Conservation (phyloP, 2,797 vertebrate genomes). For the Onychomys torridus region DNA sequence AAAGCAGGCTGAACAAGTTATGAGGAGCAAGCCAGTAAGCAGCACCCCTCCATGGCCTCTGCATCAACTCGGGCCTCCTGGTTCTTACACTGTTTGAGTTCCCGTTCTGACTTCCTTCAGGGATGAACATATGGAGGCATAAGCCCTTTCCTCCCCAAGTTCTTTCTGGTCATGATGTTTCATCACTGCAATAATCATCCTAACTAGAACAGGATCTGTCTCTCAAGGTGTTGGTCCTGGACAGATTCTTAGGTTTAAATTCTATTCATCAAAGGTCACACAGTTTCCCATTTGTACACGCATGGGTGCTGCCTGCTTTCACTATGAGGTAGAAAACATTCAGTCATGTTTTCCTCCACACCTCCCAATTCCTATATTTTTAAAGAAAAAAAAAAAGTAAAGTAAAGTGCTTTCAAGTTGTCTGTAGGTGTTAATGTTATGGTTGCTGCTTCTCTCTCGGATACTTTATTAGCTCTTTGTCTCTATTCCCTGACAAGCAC, state of each 20-base stretch:
- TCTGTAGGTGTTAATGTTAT: background rate
- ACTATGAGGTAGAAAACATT: slow-evolving; percentile 36
- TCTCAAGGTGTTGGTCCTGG: slow-evolving; percentile 17
- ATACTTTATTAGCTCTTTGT: background rate
- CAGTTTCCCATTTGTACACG: background rate
- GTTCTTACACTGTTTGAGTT: background rate
- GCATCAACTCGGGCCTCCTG: background rate
- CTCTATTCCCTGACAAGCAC: background rate
- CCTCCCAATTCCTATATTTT: background rate
- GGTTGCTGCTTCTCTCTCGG: background rate
- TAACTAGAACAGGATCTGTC: background rate
- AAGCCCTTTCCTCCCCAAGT: no score
- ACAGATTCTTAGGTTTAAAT: slow-evolving; percentile 47
- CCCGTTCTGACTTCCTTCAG: no score
- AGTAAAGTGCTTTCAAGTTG: background rate
- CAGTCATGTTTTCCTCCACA: slow-evolving; percentile 7
- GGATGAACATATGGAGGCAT: no score
- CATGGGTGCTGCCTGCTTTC: background rate
- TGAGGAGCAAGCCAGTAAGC: background rate
- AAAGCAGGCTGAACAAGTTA: background rate
- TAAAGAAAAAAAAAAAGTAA: background rate
- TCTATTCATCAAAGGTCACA: slow-evolving; percentile 44
- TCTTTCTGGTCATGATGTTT: no score
- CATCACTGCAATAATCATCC: background rate
- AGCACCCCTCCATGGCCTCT: background rate